Percentiles rank a stretch among this genome's conserved stretches.
These are phyloP conservation scores for Megalopta genalis DNA, from an alignment of 1,140 invertebrate genomes.

Conservation along the genomic window DNA sequence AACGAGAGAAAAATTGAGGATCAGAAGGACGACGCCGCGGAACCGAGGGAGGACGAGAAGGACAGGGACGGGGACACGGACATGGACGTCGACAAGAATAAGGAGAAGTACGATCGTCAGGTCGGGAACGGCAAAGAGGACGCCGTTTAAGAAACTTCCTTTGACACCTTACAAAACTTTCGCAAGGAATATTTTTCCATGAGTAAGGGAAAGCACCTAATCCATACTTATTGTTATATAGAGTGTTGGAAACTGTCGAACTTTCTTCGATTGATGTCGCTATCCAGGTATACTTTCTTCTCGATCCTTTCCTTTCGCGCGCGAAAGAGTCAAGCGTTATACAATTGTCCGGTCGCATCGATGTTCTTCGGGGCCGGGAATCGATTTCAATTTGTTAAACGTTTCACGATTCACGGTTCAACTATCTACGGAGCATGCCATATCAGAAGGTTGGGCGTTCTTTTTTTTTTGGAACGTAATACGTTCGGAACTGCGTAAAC, in stretches of 20 bases:
- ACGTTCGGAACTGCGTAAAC: too few species aligned
- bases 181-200: conserved; percentile 58
- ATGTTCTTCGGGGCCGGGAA: background rate
- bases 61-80: conserved; percentile 34
- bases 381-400: background rate
- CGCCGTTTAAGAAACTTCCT: conserved; percentile 45
- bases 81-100: conserved; percentile 19
- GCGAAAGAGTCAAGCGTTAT: background rate
- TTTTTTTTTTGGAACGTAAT: too few species aligned
- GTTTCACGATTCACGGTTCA: background rate
- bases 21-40: conserved; percentile 29
- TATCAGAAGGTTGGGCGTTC: background rate
- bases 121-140: conserved; percentile 60
- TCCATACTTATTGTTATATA: background rate
- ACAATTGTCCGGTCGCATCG: background rate
- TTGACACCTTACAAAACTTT: background rate
- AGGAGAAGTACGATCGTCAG: conserved; percentile 57
- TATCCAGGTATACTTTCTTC: conserved; percentile 24
- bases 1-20: conserved; percentile 30
- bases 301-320: background rate
- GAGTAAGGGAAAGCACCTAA: background rate
- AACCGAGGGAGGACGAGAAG: conserved; percentile 26
- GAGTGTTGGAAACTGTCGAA: background rate
- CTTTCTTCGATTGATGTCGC: conserved; percentile 16
- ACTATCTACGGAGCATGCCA: background rate